A percentile compares a stretch with the other conserved stretches of the same genome.
phyloP scores from a whole-genome alignment of 2,113 vertebrate genomes.

The Neolamprologus tretocephalus region DNA sequence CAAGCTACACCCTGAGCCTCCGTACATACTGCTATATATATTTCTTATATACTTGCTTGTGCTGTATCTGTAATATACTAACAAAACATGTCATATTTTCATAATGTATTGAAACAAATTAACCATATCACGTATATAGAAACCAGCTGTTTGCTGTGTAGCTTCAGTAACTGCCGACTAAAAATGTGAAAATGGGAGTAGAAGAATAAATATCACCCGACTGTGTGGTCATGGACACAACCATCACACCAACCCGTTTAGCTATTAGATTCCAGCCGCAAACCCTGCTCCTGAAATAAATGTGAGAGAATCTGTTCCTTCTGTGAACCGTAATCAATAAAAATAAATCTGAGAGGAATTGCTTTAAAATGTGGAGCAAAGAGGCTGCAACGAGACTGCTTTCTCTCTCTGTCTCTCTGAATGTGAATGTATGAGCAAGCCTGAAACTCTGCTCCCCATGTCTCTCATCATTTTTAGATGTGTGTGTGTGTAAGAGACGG shows the following conservation, averaged over 20 bases:
- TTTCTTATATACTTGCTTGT: neutral
- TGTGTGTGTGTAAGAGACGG: neutral
- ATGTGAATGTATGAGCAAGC: neutral
- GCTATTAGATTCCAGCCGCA: neutral
- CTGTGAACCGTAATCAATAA: slow-evolving; percentile 14
- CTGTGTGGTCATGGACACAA: neutral
- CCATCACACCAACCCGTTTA: neutral
- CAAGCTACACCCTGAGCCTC: neutral
- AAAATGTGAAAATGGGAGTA: neutral
- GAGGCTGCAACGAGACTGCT: neutral
- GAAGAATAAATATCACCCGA: neutral
- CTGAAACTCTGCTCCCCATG: neutral
- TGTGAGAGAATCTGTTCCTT: neutral
- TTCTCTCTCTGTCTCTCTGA: neutral
- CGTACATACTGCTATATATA: neutral
- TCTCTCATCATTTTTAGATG: neutral
- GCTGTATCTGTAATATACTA: neutral
- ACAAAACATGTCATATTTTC: neutral
- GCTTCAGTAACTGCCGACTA: neutral
- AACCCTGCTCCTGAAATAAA: neutral
- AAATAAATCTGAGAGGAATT: slow-evolving; percentile 12
- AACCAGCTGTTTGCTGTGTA: neutral
- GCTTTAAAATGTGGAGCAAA: neutral
- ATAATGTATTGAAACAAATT: neutral
- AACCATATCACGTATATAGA: neutral